These are phyloP conservation scores for Furcifer pardalis DNA, from an alignment of 2,797 vertebrate species.

Conservation along the genomic window DNA sequence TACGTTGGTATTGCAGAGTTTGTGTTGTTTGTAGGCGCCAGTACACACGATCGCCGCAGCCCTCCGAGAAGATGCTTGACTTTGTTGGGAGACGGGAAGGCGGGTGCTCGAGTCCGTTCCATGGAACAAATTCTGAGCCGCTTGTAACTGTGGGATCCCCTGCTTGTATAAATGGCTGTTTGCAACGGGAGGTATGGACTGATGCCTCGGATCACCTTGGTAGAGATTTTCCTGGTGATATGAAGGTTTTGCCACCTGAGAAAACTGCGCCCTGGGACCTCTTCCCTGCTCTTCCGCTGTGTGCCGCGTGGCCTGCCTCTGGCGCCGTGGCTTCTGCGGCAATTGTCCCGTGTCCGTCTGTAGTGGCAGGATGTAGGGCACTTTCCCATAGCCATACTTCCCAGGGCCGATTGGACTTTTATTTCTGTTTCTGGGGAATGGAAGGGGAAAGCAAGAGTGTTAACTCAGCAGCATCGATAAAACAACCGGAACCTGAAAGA, in stretches of 20 bases:
- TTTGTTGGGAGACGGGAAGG: constrained; percentile 55
- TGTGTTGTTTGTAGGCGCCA: constrained; percentile 84
- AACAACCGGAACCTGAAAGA: no score
- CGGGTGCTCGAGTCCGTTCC: constrained; percentile 52
- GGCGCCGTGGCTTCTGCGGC: constrained; percentile 73
- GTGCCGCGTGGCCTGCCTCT: constrained; percentile 72
- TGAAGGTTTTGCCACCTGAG: constrained; percentile 43
- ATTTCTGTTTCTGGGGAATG: constrained; percentile 77
- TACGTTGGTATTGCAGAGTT: constrained; percentile 89
- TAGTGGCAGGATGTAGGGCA: constrained; percentile 82
- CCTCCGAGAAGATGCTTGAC: constrained; percentile 61
- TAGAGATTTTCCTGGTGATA: constrained; percentile 65
- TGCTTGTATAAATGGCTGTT: constrained; percentile 82
- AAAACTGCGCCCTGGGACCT: constrained; percentile 41
- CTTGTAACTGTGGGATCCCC: constrained; percentile 46
- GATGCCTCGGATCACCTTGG: constrained; percentile 50
- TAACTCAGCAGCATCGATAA: background rate
- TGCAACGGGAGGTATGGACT: constrained; percentile 59
- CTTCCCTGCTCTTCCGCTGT: constrained; percentile 47
- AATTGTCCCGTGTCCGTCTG: constrained; percentile 79
- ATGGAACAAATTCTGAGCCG: constrained; percentile 66
- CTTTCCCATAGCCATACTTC: constrained; percentile 89
- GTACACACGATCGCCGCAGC: constrained; percentile 75
- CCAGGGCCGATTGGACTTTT: constrained; percentile 83
- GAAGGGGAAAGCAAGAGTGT: constrained; percentile 47